Evolutionary conservation across 2,888 invertebrate species (phyloP).

Genomic region (Meandrusa payeni): DNA sequence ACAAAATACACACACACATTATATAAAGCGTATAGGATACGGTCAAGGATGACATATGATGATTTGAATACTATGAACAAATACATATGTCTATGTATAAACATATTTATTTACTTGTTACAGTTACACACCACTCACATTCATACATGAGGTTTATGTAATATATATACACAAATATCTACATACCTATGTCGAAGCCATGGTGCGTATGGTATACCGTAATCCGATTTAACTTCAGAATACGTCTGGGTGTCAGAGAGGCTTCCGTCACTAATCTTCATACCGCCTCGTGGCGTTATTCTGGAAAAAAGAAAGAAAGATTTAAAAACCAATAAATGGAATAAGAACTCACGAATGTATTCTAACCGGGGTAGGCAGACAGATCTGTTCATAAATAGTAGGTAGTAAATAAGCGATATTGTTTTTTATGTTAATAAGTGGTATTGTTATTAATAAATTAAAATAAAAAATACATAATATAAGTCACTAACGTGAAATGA

Average conservation of each 20-base stretch:
- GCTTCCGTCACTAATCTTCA: slow-evolving; percentile 88
- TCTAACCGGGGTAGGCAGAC: too few relatives aligned
- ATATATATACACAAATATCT: slow-evolving; percentile 17
- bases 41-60: slow-evolving; percentile 31
- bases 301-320: slow-evolving; percentile 50
- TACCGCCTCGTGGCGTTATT: slow-evolving; percentile 73
- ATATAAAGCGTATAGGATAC: slow-evolving; percentile 27
- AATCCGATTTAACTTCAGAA: slow-evolving; percentile 87
- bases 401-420: too few relatives aligned
- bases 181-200: slow-evolving; percentile 91
- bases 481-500: too few relatives aligned
- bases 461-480: too few relatives aligned
- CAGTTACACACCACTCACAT: slow-evolving; percentile 35
- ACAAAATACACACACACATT: slow-evolving; percentile 40
- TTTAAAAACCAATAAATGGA: too few relatives aligned
- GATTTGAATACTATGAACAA: slow-evolving; percentile 38
- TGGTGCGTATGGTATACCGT: slow-evolving; percentile 90
- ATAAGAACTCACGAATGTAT: too few relatives aligned
- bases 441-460: too few relatives aligned
- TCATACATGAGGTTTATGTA: slow-evolving; percentile 23
- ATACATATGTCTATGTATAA: slow-evolving; percentile 24
- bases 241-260: slow-evolving; percentile 92
- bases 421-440: too few relatives aligned
- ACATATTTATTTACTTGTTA: slow-evolving; percentile 28
- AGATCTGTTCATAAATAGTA: too few relatives aligned